These are phyloP conservation scores for Pheosia gnoma DNA, from an alignment of 2,888 invertebrate genomes.

Conservation along the genomic window DNA sequence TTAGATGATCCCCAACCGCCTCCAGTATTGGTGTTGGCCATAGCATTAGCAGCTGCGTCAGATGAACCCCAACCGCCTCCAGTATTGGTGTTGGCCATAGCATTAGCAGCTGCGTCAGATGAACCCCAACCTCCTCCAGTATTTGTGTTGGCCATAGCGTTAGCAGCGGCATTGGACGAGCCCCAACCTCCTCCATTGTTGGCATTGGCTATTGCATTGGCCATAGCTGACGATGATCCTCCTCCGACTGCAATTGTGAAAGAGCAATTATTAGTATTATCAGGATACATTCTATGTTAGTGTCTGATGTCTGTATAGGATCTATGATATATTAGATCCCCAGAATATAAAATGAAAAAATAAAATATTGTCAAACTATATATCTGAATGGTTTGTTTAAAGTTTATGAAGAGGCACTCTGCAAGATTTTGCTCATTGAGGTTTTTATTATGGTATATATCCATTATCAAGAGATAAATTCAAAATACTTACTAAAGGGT, in stretches of 20 bases:
- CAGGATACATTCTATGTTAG: neutral
- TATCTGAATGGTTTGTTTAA: too few species aligned
- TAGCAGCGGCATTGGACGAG: conserved; percentile 6
- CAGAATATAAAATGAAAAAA: too few species aligned
- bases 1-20: neutral
- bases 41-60: conserved; percentile 13
- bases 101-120: neutral
- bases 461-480: neutral
- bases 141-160: conserved; percentile 10
- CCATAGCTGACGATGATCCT: conserved; percentile 10
- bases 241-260: conserved; percentile 11
- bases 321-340: too few species aligned
- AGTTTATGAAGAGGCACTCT: too few species aligned
- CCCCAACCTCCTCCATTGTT: conserved; percentile 3
- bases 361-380: too few species aligned
- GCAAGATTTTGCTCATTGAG: too few species aligned
- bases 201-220: conserved; percentile 8
- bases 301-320: too few species aligned
- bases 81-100: neutral
- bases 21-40: conserved; percentile 1
- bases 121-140: conserved; percentile 3
- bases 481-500: neutral
- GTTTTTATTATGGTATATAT: too few species aligned
- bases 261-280: neutral
- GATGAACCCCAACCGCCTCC: neutral